Percentiles rank a stretch among this genome's conserved stretches.
Conservation (phyloP, 2,113 vertebrate species). For the Hipposideros armiger region DNA sequence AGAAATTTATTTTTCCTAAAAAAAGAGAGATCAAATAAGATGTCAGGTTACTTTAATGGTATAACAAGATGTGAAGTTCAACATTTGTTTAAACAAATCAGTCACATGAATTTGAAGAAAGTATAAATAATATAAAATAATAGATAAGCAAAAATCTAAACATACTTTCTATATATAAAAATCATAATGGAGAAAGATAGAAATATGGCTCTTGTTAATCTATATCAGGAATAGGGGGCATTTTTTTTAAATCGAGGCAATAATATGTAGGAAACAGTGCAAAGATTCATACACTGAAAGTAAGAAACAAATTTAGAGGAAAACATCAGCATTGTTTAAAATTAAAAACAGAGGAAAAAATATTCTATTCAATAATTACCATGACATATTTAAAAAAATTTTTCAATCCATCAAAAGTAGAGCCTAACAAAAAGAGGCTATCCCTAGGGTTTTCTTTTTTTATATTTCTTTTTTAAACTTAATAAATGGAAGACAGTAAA, state of each 20-base stretch:
- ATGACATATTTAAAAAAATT: neutral
- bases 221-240: neutral
- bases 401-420: slow-evolving; percentile 14
- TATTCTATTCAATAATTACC: slow-evolving; percentile 32
- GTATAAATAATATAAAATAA: slow-evolving; percentile 34
- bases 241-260: slow-evolving; percentile 22
- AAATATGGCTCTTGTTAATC: neutral
- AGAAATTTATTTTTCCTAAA: slow-evolving; percentile 80
- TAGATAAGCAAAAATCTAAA: slow-evolving; percentile 28
- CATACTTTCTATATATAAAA: neutral
- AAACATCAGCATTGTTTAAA: slow-evolving; percentile 42
- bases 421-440: neutral
- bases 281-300: slow-evolving; percentile 57
- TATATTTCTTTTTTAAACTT: slow-evolving; percentile 33
- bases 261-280: neutral
- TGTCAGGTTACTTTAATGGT: slow-evolving; percentile 57
- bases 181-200: slow-evolving; percentile 10
- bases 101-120: slow-evolving; percentile 53
- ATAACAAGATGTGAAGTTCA: slow-evolving; percentile 11
- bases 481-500: slow-evolving; percentile 23
- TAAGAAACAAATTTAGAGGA: neutral
- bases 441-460: neutral
- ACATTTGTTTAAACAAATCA: slow-evolving; percentile 47
- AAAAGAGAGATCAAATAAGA: slow-evolving; percentile 70
- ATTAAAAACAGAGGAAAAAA: neutral